Evolutionary conservation across 2,888 invertebrate species (phyloP).

Genomic region (Macrosiphum euphorbiae): DNA sequence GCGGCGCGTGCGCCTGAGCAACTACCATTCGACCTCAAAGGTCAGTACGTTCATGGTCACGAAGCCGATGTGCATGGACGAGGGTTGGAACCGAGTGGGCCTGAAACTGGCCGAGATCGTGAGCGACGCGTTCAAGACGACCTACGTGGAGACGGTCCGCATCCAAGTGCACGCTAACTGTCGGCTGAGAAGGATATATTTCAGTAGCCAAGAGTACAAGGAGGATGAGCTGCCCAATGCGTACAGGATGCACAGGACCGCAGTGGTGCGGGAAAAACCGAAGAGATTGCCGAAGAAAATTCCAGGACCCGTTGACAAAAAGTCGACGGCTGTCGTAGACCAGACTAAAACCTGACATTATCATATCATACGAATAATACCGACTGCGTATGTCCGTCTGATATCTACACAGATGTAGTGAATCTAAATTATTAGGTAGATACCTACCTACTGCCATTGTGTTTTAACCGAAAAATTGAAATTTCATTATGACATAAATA

Average conservation of each 20-base stretch:
- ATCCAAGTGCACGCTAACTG: constrained; percentile 42
- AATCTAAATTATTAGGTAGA: background rate
- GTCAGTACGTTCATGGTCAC: background rate
- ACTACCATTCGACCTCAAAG: background rate
- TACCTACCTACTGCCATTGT: too few relatives aligned
- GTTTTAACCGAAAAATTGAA: background rate
- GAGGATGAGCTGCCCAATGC: constrained; percentile 14
- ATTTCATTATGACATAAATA: background rate
- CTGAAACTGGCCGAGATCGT: background rate
- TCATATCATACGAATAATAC: background rate
- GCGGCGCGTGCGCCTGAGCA: constrained; percentile 24
- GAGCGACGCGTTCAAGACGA: background rate
- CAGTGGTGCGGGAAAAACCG: background rate
- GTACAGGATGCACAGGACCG: background rate
- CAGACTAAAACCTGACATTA: background rate
- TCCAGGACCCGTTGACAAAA: background rate
- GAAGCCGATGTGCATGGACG: background rate
- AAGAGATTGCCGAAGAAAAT: background rate
- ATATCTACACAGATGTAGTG: background rate
- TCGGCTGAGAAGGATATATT: constrained; percentile 30
- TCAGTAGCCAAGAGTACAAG: background rate
- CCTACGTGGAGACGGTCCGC: background rate
- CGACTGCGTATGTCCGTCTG: background rate
- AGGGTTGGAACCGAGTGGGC: background rate
- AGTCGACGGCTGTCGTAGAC: background rate